These are phyloP conservation scores for Tachina grossa DNA, from an alignment of 2,888 invertebrate genomes.

Conservation along the genomic window DNA sequence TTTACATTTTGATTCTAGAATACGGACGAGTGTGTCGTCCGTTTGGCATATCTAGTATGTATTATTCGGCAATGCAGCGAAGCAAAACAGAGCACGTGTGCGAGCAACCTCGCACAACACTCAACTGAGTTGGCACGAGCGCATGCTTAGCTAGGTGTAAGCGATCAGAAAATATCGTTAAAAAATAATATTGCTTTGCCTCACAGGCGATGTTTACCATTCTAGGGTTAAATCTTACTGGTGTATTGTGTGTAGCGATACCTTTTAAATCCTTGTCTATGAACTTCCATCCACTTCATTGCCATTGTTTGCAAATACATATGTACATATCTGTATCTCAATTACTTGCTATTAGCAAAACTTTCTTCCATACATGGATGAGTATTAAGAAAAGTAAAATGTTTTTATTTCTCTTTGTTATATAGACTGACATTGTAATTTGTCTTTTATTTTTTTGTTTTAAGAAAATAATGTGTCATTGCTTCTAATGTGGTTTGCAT, in stretches of 20 bases:
- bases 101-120: too few species aligned
- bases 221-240: too few species aligned
- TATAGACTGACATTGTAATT: slow-evolving; percentile 18
- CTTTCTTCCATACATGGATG: neutral
- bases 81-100: too few species aligned
- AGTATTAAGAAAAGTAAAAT: neutral
- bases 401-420: neutral
- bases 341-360: slow-evolving; percentile 6
- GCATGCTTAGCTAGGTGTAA: too few species aligned
- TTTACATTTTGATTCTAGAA: too few species aligned
- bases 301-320: neutral
- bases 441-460: neutral
- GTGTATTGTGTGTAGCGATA: neutral
- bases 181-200: too few species aligned
- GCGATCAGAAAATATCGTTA: too few species aligned
- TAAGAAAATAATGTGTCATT: neutral
- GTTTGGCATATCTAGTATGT: too few species aligned
- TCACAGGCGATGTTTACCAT: too few species aligned
- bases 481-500: neutral
- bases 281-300: neutral
- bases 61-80: too few species aligned
- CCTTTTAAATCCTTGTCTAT: neutral
- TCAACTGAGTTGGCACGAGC: too few species aligned
- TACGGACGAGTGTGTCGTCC: too few species aligned
- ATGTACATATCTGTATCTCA: neutral